Evolutionary conservation across 2,113 vertebrate species (phyloP), one percentile per base, ranked within the genome.

Genomic region (Misgurnus anguillicaudatus): DNA sequence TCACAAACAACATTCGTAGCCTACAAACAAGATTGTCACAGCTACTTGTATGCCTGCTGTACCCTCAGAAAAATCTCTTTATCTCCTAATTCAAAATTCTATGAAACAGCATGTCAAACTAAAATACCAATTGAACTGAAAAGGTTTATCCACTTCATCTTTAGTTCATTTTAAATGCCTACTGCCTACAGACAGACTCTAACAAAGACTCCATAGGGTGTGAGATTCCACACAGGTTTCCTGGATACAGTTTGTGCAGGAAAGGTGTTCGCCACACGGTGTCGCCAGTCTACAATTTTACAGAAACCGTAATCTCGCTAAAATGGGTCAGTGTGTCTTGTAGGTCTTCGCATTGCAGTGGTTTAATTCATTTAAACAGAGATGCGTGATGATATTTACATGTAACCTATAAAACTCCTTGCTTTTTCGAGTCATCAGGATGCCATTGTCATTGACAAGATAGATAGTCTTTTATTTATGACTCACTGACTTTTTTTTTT

Each of bases 251-350:
- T 9, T 17, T 75, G 45, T 19, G 19, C 16, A 36, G 24, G 24
- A n/a, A 36, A 5, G 38, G 24, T 17, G n/a, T 14, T 14, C 45
- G 6, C 48, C 79, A 65, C 63, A 38, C 19, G 55, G n/a, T 76
- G 82, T 67, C 82, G 63, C 63, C 36, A 31, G 24, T 31, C 24
- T 65, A 14, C 31, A 14, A 55, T n/a, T 3, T 6, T 19, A 57
- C 6, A 57, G 17, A 57, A 9, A 57, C 53, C 19, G 16, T n/a
- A 11, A 36, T 66, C 58, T 31, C 4, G 31, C 14, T 55, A 45
- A 83, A 83, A 76, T 79, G 77, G 81, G 77, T 80, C 60, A 80
- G 77, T 83, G 81, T 79, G 77, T 71, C 77, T 80, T 36, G n/a
- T 16, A 60, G 24, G 19, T 39, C 75, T 39, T 57, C 48, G 38